A percentile compares a stretch with the other conserved stretches of the same genome.
These are phyloP conservation scores for Apistogramma diplotaenia DNA, from an alignment of 2,113 vertebrate genomes.

Conservation along the genomic window DNA sequence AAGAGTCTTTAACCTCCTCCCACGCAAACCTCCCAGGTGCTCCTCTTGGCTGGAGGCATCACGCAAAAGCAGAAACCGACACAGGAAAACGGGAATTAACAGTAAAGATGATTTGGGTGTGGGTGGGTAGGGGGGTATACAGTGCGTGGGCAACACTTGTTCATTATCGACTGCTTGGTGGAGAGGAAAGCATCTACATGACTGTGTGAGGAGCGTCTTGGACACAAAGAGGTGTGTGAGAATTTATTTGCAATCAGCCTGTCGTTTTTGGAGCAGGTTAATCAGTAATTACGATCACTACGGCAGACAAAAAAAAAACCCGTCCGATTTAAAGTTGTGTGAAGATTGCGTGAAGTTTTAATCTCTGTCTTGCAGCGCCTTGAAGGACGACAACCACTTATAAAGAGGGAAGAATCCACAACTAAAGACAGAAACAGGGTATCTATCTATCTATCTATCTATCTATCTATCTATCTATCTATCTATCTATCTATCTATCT, in stretches of 20 bases:
- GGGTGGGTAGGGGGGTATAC: constrained; percentile 8
- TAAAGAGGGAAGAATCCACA: not conserved
- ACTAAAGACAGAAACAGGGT: constrained; percentile 33
- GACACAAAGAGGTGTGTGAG: constrained; percentile 20
- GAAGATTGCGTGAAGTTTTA: constrained; percentile 12
- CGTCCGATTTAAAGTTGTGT: not conserved
- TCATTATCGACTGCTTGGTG: constrained; percentile 19
- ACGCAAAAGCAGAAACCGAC: not conserved
- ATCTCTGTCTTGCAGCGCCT: constrained; percentile 16
- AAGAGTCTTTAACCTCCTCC: constrained; percentile 70
- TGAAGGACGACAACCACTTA: not conserved
- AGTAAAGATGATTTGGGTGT: not conserved
- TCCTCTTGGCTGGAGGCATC: constrained; percentile 33
- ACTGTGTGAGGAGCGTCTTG: constrained; percentile 38
- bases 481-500: not conserved
- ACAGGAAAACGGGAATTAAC: constrained; percentile 23
- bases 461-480: not conserved
- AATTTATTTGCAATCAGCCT: not conserved
- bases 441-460: not conserved
- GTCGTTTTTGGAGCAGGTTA: not conserved
- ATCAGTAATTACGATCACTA: not conserved
- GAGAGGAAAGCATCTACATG: constrained; percentile 17
- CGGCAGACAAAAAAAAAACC: fast-evolving
- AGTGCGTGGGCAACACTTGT: constrained; percentile 41
- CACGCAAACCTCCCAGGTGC: constrained; percentile 56